Conservation (phyloP, 2,797 vertebrate genomes). For the Amniataba percoides region DNA sequence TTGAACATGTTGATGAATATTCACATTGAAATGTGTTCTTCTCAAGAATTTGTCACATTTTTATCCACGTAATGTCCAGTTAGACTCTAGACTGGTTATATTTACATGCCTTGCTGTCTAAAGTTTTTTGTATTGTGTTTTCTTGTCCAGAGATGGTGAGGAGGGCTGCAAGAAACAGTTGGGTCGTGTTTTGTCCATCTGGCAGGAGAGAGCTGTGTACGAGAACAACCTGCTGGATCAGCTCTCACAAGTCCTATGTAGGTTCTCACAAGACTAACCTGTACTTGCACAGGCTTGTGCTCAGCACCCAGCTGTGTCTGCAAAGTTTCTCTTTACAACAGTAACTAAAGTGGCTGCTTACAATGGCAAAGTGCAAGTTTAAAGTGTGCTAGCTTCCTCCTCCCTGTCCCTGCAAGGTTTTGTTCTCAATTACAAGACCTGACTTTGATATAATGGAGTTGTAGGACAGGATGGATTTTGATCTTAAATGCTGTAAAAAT, state of each 20-base stretch:
- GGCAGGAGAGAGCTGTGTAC: slow-evolving; percentile 98
- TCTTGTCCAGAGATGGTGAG: slow-evolving; percentile 90
- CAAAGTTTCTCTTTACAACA: neutral
- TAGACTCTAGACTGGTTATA: neutral
- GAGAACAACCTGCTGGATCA: slow-evolving; percentile 95
- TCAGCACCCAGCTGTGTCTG: neutral
- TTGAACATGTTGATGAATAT: neutral
- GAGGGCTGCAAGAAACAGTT: slow-evolving; percentile 97
- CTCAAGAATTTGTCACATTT: neutral
- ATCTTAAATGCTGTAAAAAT: neutral
- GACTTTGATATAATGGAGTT: neutral
- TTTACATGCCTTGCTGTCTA: slow-evolving; percentile 25
- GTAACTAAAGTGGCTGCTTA: neutral
- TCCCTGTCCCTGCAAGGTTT: neutral
- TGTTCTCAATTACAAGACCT: neutral
- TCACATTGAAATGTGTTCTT: neutral
- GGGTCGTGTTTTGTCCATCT: slow-evolving; percentile 95
- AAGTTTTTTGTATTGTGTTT: slow-evolving; percentile 3
- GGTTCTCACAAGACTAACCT: slow-evolving; percentile 72
- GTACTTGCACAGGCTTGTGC: neutral
- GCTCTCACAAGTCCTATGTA: slow-evolving; percentile 94
- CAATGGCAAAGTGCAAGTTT: neutral
- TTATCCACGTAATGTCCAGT: neutral
- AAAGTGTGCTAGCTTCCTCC: neutral
- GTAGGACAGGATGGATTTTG: neutral